These are phyloP conservation scores for Melanogrammus aeglefinus DNA, from an alignment of 2,797 vertebrate species.

Conservation along the genomic window DNA sequence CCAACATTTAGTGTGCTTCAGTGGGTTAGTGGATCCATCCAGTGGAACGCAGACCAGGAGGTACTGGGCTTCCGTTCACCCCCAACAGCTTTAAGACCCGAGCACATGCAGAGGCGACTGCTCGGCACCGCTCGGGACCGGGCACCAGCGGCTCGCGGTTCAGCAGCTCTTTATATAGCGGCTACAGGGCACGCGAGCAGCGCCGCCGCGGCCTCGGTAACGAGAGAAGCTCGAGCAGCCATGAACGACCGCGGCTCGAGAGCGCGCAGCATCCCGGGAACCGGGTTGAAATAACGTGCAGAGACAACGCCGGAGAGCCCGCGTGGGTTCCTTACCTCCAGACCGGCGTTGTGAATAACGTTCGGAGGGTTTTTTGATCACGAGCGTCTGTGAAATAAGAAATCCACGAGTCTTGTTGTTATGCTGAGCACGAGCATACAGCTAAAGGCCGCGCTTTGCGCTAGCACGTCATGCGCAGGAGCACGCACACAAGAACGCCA, in stretches of 20 bases:
- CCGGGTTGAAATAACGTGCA: conserved; percentile 22
- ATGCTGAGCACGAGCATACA: conserved; percentile 67
- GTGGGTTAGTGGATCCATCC: no score
- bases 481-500: conserved; percentile 59
- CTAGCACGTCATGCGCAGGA: conserved; percentile 67
- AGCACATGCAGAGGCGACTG: no score
- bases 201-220: conserved; percentile 49
- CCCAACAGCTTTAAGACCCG: no score
- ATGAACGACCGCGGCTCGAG: conserved; percentile 59
- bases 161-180: background rate
- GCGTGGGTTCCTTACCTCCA: background rate
- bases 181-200: conserved; percentile 58
- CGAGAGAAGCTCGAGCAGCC: conserved; percentile 65
- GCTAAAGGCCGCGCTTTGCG: conserved; percentile 71
- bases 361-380: background rate
- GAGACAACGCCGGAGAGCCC: background rate
- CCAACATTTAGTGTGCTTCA: no score
- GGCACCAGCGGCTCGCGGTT: background rate
- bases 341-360: background rate
- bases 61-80: no score
- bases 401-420: conserved; percentile 43
- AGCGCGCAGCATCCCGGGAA: conserved; percentile 66
- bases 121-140: background rate
- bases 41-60: no score
- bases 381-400: background rate